Evolutionary conservation across 2,797 vertebrate species (phyloP).

Genomic region (Cyclopterus lumpus): DNA sequence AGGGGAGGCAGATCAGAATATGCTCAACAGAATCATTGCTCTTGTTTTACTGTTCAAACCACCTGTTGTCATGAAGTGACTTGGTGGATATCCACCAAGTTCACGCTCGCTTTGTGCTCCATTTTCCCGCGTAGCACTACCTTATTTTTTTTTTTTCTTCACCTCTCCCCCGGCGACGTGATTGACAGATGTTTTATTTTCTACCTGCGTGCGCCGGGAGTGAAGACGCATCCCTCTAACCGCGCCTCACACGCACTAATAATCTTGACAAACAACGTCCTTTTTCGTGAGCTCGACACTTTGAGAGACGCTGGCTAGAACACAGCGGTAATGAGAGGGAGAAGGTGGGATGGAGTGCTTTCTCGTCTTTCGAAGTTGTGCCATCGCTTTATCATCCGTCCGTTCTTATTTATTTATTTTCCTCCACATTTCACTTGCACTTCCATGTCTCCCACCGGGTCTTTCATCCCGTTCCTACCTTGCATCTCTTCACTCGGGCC

Average conservation of each 20-base stretch:
- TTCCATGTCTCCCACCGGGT: constrained; percentile 27
- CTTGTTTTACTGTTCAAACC: constrained; percentile 46
- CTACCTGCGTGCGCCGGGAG: constrained; percentile 2
- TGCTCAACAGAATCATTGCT: background rate
- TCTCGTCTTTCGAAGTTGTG: constrained; percentile 67
- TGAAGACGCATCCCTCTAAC: constrained; percentile 16
- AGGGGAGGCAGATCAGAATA: background rate
- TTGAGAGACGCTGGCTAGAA: constrained; percentile 50
- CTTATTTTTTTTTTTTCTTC: background rate
- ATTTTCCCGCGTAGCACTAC: background rate
- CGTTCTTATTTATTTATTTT: background rate
- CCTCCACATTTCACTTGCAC: constrained; percentile 23
- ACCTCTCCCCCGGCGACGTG: constrained; percentile 13
- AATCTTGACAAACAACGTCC: constrained; percentile 53
- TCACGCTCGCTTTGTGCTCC: constrained; percentile 12
- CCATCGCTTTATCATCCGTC: constrained; percentile 65
- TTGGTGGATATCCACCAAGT: constrained; percentile 29
- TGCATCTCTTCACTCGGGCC: constrained; percentile 22
- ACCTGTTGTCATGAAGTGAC: constrained; percentile 40
- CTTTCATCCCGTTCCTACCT: constrained; percentile 53
- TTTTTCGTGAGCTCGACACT: constrained; percentile 55
- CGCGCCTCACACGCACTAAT: constrained; percentile 34
- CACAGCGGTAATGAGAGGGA: constrained; percentile 70
- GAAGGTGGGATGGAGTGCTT: constrained; percentile 57
- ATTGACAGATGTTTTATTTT: constrained; percentile 59